Conservation (phyloP, 2,797 vertebrate species). For the Aldrovandia affinis region DNA sequence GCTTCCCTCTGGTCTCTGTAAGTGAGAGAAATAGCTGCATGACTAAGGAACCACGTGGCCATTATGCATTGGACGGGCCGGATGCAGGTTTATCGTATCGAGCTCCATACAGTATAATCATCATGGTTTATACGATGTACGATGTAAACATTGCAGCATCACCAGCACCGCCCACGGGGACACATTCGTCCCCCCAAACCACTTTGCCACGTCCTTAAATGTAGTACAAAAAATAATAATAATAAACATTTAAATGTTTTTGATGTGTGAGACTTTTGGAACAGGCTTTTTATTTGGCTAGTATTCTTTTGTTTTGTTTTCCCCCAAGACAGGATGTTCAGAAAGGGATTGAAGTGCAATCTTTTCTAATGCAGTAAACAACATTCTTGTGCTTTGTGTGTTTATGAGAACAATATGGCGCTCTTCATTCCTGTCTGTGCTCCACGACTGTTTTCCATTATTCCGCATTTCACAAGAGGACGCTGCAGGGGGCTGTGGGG, state of each 20-base stretch:
- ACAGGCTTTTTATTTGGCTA: not conserved
- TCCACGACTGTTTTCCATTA: not conserved
- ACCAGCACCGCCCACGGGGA: not conserved
- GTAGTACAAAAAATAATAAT: not conserved
- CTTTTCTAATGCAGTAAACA: slow-evolving; percentile 48
- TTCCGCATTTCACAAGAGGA: not conserved
- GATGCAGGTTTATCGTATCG: not conserved
- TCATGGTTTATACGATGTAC: no score
- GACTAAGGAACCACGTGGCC: not conserved
- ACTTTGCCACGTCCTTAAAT: not conserved
- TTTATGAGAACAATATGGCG: slow-evolving; percentile 50
- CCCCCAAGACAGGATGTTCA: slow-evolving; percentile 31
- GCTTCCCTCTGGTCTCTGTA: slow-evolving; percentile 36
- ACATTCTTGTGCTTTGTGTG: slow-evolving; percentile 43
- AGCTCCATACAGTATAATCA: not conserved
- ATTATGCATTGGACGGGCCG: not conserved
- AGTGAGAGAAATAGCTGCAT: not conserved
- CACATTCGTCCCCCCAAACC: not conserved
- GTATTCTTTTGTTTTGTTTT: not conserved
- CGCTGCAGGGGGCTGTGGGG: not conserved
- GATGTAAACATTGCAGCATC: not conserved
- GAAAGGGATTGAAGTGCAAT: slow-evolving; percentile 26
- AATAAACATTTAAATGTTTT: not conserved
- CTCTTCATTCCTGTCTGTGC: slow-evolving; percentile 14
- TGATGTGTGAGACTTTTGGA: not conserved